phyloP scores from a whole-genome alignment of 1,140 invertebrate genomes.

The Acromyrmex echinatior region DNA sequence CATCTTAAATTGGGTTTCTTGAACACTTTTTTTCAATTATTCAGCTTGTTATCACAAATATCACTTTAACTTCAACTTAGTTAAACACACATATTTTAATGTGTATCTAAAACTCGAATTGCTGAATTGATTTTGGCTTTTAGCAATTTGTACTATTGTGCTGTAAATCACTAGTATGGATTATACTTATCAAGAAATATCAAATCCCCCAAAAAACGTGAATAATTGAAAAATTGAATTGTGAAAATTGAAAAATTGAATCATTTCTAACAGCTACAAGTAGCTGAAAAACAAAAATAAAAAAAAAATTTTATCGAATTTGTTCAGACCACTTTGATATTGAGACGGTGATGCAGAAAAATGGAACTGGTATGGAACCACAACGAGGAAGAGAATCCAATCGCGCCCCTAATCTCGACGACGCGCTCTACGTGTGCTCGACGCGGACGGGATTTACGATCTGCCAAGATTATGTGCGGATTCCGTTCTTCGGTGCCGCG shows the following conservation, averaged over 20 bases:
- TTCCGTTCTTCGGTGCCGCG: neutral
- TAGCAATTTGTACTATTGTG: neutral
- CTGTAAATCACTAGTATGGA: neutral
- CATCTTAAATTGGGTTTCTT: neutral
- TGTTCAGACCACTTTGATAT: neutral
- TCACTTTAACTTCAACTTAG: neutral
- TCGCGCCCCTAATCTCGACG: slow-evolving; percentile 46
- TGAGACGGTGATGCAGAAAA: neutral
- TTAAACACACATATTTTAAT: neutral
- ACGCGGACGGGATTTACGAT: slow-evolving; percentile 31
- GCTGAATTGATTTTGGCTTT: neutral
- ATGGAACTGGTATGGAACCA: neutral
- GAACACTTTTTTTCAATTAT: slow-evolving; percentile 1
- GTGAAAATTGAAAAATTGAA: neutral
- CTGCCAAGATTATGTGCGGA: neutral
- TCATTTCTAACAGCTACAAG: neutral
- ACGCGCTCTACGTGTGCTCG: slow-evolving; percentile 58
- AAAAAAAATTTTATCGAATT: neutral
- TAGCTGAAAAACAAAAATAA: neutral
- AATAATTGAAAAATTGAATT: neutral
- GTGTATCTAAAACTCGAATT: neutral
- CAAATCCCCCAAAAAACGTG: neutral
- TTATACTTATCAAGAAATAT: neutral
- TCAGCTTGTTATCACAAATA: neutral
- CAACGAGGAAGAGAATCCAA: slow-evolving; percentile 1